phyloP scores from a whole-genome alignment of 2,888 invertebrate genomes.

The Erynnis tages region DNA sequence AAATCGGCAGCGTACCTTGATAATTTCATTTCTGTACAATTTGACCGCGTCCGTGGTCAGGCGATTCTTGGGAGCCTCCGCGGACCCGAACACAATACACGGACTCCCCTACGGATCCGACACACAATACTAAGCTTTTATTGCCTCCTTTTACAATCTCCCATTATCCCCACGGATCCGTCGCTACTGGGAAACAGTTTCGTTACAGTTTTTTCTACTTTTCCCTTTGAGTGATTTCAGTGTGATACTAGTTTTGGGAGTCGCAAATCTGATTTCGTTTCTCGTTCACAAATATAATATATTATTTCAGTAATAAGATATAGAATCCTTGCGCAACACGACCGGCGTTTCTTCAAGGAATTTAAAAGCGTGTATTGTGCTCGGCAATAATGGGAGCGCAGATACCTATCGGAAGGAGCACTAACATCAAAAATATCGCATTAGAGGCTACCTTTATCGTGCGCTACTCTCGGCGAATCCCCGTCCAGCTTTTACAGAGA shows the following conservation, averaged over 20 bases:
- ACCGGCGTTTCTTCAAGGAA: conserved; percentile 25
- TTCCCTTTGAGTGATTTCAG: conserved; percentile 64
- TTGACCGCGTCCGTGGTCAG: conserved; percentile 80
- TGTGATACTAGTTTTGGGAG: conserved; percentile 55
- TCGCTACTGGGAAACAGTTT: conserved; percentile 76
- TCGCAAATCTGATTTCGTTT: conserved; percentile 46
- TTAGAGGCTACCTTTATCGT: conserved; percentile 59
- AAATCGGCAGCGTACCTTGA: conserved; percentile 82
- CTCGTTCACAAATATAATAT: conserved; percentile 38
- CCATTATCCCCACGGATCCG: conserved; percentile 76
- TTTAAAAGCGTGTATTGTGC: conserved; percentile 36
- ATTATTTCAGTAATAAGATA: conserved; percentile 30
- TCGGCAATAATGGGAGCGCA: conserved; percentile 39
- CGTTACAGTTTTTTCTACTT: conserved; percentile 66
- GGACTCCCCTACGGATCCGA: conserved; percentile 74
- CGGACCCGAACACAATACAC: conserved; percentile 75
- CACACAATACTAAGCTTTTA: conserved; percentile 81
- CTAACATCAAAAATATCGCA: conserved; percentile 62
- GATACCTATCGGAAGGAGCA: conserved; percentile 47
- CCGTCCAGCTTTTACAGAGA: conserved; percentile 65
- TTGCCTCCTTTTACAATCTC: conserved; percentile 81
- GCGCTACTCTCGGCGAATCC: conserved; percentile 41
- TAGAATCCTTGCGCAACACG: conserved; percentile 20
- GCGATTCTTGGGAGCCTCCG: conserved; percentile 74
- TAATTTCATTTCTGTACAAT: conserved; percentile 83